Evolutionary conservation across 2,797 vertebrate genomes (phyloP).

Genomic region (Crocodylus rhombifer): DNA sequence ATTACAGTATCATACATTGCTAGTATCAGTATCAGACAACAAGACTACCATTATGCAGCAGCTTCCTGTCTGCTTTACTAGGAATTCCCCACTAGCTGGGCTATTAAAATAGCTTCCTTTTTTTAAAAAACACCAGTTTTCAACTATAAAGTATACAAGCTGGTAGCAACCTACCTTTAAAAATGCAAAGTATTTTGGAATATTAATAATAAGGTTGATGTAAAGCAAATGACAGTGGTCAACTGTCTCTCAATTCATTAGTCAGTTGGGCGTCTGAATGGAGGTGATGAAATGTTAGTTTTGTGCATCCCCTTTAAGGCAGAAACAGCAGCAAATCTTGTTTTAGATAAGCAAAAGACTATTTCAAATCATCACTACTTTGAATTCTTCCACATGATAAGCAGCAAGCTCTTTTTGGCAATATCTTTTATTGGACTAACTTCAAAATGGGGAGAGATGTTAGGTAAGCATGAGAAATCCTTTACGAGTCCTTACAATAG

Average conservation of each 20-base stretch:
- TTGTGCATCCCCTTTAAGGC: not conserved
- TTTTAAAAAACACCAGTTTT: not conserved
- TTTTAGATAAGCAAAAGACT: not conserved
- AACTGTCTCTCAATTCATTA: not conserved
- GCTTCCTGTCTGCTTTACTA: not conserved
- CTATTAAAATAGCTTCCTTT: not conserved
- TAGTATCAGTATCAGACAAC: not conserved
- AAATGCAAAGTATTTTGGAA: not conserved
- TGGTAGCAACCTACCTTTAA: not conserved
- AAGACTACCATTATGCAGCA: not conserved
- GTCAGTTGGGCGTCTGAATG: not conserved
- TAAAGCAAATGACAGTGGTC: not conserved
- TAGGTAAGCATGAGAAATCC: no score
- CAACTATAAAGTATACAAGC: not conserved
- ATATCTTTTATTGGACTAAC: no score
- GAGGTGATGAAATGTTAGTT: not conserved
- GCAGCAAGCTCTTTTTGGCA: not conserved
- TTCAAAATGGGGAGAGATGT: no score
- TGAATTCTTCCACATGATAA: not conserved
- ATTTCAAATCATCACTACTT: not conserved
- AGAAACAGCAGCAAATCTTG: not conserved
- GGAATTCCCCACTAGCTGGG: not conserved
- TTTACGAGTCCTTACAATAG: no score
- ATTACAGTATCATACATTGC: not conserved
- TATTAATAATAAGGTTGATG: not conserved